Percentiles rank a stretch among this genome's conserved stretches.
These are phyloP conservation scores for Melanaphis sacchari DNA, from an alignment of 1,140 invertebrate species.

Conservation along the genomic window DNA sequence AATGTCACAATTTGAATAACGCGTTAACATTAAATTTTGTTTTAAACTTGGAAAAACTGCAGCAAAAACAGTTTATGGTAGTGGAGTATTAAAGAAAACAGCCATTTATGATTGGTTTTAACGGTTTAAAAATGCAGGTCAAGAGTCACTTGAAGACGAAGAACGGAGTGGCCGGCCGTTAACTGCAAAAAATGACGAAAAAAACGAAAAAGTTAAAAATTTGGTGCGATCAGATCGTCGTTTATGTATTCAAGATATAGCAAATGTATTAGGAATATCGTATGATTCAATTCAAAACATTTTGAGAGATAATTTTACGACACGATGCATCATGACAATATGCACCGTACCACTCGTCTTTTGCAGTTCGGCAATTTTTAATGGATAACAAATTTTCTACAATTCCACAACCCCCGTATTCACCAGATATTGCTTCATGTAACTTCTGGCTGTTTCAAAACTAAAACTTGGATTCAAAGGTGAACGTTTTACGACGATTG, in stretches of 20 bases:
- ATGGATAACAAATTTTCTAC: too few species aligned
- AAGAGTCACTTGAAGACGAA: neutral
- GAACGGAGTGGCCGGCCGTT: neutral
- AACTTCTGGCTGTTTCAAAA: too few species aligned
- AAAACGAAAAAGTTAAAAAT: neutral
- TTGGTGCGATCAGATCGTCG: slow-evolving; percentile 26
- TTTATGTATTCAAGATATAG: slow-evolving; percentile 10
- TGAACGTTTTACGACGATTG: too few species aligned
- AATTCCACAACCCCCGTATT: too few species aligned
- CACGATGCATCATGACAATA: slow-evolving; percentile 39
- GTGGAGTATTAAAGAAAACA: neutral
- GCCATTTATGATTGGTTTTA: slow-evolving; percentile 5
- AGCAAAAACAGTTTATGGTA: neutral
- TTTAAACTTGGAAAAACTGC: too few species aligned
- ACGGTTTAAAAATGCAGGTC: neutral
- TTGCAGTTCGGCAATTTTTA: too few species aligned
- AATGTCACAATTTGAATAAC: too few species aligned
- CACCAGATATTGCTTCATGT: too few species aligned
- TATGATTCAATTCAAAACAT: slow-evolving; percentile 28
- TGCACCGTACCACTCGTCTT: too few species aligned
- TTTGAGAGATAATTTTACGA: slow-evolving; percentile 33
- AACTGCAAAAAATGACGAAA: slow-evolving; percentile 23
- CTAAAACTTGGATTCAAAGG: too few species aligned
- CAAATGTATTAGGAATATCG: neutral
- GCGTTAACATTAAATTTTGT: too few species aligned